Evolutionary conservation across 2,113 vertebrate genomes (phyloP), one percentile per base, ranked within the genome.

Genomic region (Paradoxurus hermaphroditus): DNA sequence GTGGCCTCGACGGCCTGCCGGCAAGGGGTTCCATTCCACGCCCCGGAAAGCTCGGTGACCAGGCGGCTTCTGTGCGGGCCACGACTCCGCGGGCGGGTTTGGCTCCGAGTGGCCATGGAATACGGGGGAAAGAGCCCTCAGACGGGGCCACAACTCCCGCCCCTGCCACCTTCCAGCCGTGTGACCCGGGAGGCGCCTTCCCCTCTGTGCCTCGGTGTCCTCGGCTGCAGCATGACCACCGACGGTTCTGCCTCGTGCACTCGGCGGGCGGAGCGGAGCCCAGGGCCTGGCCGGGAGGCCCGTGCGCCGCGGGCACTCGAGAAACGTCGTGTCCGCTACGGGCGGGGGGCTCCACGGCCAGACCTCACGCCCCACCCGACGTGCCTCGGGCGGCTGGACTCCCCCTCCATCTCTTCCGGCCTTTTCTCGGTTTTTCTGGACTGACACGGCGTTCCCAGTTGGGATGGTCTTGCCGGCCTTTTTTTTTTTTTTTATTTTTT

Each of bases 201-300:
- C 18, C 8, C 90, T 31, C 95, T 5, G 44, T 23, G 68, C 51
- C 44, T 59, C 73, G 41, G 39, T 18, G 29, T 62, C 12, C 41
- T 49, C 6, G 0, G 10, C 39, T 79, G 46, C 7, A 16, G 16
- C 16, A 53, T 0, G 15, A 6, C 63, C 21, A 11, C 4, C 1
- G 0, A 29, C 8, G 5, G 16, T 25, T 21, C 70, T 44, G 49
- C 36, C 65, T 23, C 0, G 0, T 25, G 51, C 13, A 10, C 44
- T 18, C 51, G 1, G 2, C 31, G 23, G 51, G 6, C 67, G 44
- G 51, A 10, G 15, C 6, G 34, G 59, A 18, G 5, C 29, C 7
- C 15, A 8, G 56, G n/a, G 21, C 23, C 77, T 19, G 31, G 9
- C 36, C 5, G 14, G 27, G 75, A 7, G 13, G 15, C 27, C 7